Evolutionary conservation across 2,113 vertebrate species (phyloP), one percentile per base, ranked within the genome.

Genomic region (Chlorocebus sabaeus): DNA sequence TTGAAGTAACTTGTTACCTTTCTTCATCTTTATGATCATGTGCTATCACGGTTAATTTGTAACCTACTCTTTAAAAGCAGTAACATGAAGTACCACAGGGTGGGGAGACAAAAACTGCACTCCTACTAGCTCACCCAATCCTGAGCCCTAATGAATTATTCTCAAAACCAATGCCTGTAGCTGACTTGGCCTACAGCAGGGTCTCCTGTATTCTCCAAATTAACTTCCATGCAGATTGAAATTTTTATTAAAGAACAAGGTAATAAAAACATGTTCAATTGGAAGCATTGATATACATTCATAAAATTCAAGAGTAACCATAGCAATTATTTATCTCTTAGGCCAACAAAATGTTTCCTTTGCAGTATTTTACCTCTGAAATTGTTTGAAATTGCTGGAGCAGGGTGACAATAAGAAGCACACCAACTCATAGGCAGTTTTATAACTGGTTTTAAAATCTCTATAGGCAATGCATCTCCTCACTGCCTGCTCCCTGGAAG

Each of bases 251-350:
- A 96, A 84, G 11, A 45, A 75, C 59, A 57, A 68, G 30, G 14
- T 84, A 79, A 91, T 93, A 84, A 84, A 94, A 95, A 72, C 17
- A n/a, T 6, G 16, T 61, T 79, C 48, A 89, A 50, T 17, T n/a
- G 52, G 72, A 91, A 80, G 40, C 64, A 76, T 75, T 80, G 59
- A 67, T 48, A 76, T 43, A 61, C 57, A 95, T 89, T 81, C 78
- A 70, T 91, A 92, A 85, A 96, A 93, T 72, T 89, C 90, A 89
- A 70, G 7, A 75, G n/a, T 80, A 91, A 67, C n/a, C 75, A 87
- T 11, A 95, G 72, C n/a, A 76, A 91, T 75, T 73, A 57, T 75
- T 80, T 48, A 91, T 50, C 23, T 55, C 32, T 84, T 85, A 88
- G 17, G 80, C 59, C 55, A 90, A 81, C 17, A 80, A 84, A 93